Percentiles rank a stretch among this genome's conserved stretches.
These are phyloP conservation scores for Arge pagana DNA, from an alignment of 2,888 invertebrate genomes.

Conservation along the genomic window DNA sequence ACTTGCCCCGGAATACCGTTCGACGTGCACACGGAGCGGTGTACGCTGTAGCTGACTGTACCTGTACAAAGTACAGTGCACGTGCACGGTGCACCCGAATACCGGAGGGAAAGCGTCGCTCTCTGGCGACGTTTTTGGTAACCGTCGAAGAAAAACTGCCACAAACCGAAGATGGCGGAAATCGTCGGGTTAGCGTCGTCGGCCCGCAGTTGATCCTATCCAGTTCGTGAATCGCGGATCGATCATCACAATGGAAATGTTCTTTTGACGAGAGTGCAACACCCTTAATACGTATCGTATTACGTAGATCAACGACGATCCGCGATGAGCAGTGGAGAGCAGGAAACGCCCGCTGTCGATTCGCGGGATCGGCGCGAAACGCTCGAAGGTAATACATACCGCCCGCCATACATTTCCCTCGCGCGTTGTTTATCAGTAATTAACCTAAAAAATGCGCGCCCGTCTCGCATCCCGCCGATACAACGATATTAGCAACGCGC, in stretches of 20 bases:
- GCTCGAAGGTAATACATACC: conserved; percentile 13
- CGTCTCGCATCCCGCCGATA: no score
- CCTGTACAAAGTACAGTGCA: neutral
- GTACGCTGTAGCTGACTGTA: no score
- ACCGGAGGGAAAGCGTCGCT: neutral
- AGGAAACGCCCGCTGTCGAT: conserved; percentile 16
- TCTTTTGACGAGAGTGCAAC: conserved; percentile 1
- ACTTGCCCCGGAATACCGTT: no score
- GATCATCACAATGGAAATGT: conserved; percentile 6
- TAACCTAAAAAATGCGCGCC: conserved; percentile 25
- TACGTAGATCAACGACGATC: conserved; percentile 3
- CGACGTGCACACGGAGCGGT: no score
- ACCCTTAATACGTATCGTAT: neutral
- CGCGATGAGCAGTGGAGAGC: conserved; percentile 5
- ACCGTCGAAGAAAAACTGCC: neutral
- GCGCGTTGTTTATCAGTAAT: conserved; percentile 33
- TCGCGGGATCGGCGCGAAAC: conserved; percentile 8
- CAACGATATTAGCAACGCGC: no score
- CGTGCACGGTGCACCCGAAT: neutral
- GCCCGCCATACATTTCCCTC: conserved; percentile 14
- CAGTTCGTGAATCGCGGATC: neutral
- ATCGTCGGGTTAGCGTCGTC: no score
- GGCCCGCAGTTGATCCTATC: no score
- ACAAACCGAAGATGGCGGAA: no score
- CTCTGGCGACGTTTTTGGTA: neutral